phyloP scores from a whole-genome alignment of 2,113 vertebrate species.

The Lasiurus cinereus region DNA sequence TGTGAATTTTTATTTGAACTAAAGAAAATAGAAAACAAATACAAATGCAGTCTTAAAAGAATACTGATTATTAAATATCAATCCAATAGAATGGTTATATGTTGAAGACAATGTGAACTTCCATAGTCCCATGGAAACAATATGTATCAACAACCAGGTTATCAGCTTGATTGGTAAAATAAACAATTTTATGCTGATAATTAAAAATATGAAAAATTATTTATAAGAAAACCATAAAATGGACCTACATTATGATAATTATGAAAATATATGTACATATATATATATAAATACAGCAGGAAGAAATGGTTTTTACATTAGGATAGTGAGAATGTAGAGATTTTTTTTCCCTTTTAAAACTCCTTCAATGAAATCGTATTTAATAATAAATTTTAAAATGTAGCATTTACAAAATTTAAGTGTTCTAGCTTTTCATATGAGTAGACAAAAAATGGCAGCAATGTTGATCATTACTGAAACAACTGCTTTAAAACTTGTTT shows the following conservation, averaged over 20 bases:
- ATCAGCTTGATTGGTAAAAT: constrained; percentile 14
- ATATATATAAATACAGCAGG: not conserved
- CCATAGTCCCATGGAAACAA: not conserved
- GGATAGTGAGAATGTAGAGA: not conserved
- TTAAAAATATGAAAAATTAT: not conserved
- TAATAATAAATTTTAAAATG: not conserved
- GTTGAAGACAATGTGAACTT: not conserved
- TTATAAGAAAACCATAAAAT: not conserved
- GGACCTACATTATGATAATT: not conserved
- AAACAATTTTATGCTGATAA: not conserved
- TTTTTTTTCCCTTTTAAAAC: constrained; percentile 55
- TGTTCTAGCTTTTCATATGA: constrained; percentile 24
- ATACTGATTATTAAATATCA: not conserved
- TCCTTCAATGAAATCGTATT: not conserved
- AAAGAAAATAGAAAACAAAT: constrained; percentile 35
- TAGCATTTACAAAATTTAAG: not conserved
- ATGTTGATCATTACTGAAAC: not conserved
- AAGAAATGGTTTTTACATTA: constrained; percentile 6
- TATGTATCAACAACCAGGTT: not conserved
- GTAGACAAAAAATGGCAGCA: not conserved
- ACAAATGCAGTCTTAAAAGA: not conserved
- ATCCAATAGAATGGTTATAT: not conserved
- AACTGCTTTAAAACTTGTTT: constrained; percentile 32
- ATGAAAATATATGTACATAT: not conserved
- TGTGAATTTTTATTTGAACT: not conserved